Conservation (phyloP, 1,140 invertebrate genomes). For the Drosophila ananassae region DNA sequence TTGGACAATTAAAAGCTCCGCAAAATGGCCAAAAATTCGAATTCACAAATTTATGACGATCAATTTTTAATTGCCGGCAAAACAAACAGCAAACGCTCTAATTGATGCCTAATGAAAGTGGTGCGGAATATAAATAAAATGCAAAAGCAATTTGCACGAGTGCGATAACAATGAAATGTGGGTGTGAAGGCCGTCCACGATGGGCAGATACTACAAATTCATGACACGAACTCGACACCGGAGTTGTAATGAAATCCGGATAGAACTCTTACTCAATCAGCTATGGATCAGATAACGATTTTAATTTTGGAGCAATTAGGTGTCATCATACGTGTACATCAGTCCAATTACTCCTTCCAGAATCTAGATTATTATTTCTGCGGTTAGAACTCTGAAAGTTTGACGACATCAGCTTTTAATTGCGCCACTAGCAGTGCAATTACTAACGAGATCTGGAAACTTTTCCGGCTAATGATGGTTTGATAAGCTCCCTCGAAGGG, state of each 20-base stretch:
- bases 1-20: conserved; percentile 26
- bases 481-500: conserved; percentile 45
- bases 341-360: no score
- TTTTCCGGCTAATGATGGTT: conserved; percentile 76
- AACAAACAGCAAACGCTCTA: conserved; percentile 19
- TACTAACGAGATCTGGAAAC: conserved; percentile 52
- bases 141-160: conserved; percentile 27
- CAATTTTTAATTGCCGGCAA: conserved; percentile 35
- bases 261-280: no score
- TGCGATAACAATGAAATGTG: conserved; percentile 16
- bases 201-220: conserved; percentile 12
- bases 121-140: conserved; percentile 19
- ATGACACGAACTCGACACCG: no score
- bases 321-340: no score
- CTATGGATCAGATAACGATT: no score
- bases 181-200: conserved; percentile 27
- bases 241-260: no score
- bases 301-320: no score
- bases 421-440: conserved; percentile 26
- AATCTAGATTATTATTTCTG: conserved; percentile 4
- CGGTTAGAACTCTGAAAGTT: conserved; percentile 19
- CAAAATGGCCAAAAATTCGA: conserved; percentile 6
- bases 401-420: conserved; percentile 26
- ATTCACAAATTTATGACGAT: conserved; percentile 32
- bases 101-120: conserved; percentile 18